Percentiles rank a stretch among this genome's conserved stretches.
Evolutionary conservation across 2,113 vertebrate genomes (phyloP).

Genomic region (Scalopus aquaticus): DNA sequence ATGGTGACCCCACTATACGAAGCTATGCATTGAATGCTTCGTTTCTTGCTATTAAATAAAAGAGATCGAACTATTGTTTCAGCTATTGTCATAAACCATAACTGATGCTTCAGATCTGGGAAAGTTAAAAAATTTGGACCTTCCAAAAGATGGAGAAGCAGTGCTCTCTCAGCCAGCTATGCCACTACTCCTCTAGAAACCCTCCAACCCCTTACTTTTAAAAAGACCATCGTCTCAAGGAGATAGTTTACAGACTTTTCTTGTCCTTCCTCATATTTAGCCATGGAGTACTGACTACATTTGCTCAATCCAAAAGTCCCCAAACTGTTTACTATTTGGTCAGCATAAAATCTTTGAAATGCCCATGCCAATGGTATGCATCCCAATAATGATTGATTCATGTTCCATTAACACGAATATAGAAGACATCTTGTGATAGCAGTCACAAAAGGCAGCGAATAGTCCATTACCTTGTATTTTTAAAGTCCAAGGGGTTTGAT

Average conservation of each 20-base stretch:
- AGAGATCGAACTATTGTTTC: neutral
- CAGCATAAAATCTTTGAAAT: neutral
- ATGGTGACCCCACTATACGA: neutral
- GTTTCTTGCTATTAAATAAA: neutral
- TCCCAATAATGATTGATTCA: neutral
- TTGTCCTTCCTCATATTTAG: neutral
- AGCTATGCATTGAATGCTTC: neutral
- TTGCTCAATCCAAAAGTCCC: neutral
- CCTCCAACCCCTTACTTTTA: neutral
- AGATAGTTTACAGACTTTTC: neutral
- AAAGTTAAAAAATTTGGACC: neutral
- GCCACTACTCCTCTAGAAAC: too few species aligned
- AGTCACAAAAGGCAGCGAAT: neutral
- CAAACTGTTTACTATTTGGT: neutral
- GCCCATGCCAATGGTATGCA: neutral
- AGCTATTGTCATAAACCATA: neutral
- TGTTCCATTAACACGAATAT: neutral
- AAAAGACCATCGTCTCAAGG: neutral
- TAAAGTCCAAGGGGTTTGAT: neutral
- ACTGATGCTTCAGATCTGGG: neutral
- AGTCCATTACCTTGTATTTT: neutral
- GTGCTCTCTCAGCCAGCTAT: neutral
- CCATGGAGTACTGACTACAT: neutral
- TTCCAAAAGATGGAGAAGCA: neutral
- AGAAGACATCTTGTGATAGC: neutral